phyloP scores from a whole-genome alignment of 2,113 vertebrate species.

The Syngnathus floridae region DNA sequence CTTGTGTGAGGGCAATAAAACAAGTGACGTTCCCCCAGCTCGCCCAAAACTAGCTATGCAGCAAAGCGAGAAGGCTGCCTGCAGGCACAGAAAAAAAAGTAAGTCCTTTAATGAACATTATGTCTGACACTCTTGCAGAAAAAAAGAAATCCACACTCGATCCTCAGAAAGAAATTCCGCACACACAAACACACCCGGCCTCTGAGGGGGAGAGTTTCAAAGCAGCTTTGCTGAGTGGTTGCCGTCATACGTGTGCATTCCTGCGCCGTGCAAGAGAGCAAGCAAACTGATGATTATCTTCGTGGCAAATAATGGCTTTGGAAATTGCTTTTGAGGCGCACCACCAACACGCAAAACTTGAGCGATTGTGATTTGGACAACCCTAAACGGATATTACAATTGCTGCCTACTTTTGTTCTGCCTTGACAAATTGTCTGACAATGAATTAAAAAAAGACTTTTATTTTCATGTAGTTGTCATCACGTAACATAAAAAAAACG shows the following conservation, averaged over 20 bases:
- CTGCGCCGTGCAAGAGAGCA: slow-evolving; percentile 21
- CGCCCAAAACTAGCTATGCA: slow-evolving; percentile 66
- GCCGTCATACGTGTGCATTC: slow-evolving; percentile 40
- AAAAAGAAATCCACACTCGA: slow-evolving; percentile 1
- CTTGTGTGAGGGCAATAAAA: slow-evolving; percentile 68
- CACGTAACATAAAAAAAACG: neutral
- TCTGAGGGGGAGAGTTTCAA: neutral
- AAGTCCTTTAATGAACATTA: slow-evolving; percentile 16
- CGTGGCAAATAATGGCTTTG: slow-evolving; percentile 51
- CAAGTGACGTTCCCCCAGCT: slow-evolving; percentile 65
- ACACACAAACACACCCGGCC: neutral
- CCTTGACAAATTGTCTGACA: neutral
- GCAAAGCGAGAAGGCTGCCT: slow-evolving; percentile 34
- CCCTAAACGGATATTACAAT: neutral
- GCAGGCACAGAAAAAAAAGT: slow-evolving; percentile 14
- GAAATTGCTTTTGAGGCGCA: slow-evolving; percentile 40
- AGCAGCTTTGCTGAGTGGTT: slow-evolving; percentile 8
- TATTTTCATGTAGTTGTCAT: neutral
- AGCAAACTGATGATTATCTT: slow-evolving; percentile 51
- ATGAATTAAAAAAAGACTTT: neutral
- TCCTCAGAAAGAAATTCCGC: neutral
- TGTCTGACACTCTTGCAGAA: slow-evolving; percentile 11
- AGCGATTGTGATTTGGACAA: slow-evolving; percentile 6
- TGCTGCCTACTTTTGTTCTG: neutral
- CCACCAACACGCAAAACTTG: slow-evolving; percentile 13